Evolutionary conservation across 2,113 vertebrate species (phyloP), one percentile per base, ranked within the genome.

Genomic region (Acanthochromis polyacanthus): DNA sequence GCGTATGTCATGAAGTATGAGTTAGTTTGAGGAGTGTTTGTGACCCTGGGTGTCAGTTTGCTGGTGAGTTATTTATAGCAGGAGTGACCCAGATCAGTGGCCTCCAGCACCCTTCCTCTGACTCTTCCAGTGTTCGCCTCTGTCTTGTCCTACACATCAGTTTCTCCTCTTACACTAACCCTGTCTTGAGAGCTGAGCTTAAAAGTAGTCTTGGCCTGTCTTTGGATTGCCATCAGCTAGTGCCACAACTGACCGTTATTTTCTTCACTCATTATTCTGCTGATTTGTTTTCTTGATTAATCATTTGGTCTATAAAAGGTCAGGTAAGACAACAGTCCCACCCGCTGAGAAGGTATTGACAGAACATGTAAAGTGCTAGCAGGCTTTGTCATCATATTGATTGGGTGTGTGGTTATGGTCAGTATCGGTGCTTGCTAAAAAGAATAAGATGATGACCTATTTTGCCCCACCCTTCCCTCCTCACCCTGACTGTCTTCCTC

Each of bases 11-110:
- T 55, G 25, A 43, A 57, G 76, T 72, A 28, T 73, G 73, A 83
- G 64, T 71, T 76, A n/a, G 77, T 84, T 81, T 83, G 59, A 65
- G 68, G 81, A 56, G 78, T 79, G 82, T 89, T 81, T 87, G 77
- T 78, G 77, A 89, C 77, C 86, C 74, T 75, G 61, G 83, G 89
- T 93, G 81, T 93, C 87, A 75, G 74, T 90, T 90, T 82, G 69
- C 90, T 88, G 62, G 83, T 67, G 76, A 85, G 93, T 83, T 95
- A 94, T 93, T 94, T 92, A 93, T 94, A 95, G 91, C 70, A 71
- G 23, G 69, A 83, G 70, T 93, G 89, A 93, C 87, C 91, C 89
- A 94, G 85, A 93, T 94, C 90, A 78, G 53, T 58, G 78, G 73
- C 80, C 83, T 78, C 68, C 76, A 67, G 82, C 84, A 81, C 67